A percentile compares a stretch with the other conserved stretches of the same genome.
These are phyloP conservation scores for Incurvaria masculella DNA, from an alignment of 2,888 invertebrate species.

Conservation along the genomic window DNA sequence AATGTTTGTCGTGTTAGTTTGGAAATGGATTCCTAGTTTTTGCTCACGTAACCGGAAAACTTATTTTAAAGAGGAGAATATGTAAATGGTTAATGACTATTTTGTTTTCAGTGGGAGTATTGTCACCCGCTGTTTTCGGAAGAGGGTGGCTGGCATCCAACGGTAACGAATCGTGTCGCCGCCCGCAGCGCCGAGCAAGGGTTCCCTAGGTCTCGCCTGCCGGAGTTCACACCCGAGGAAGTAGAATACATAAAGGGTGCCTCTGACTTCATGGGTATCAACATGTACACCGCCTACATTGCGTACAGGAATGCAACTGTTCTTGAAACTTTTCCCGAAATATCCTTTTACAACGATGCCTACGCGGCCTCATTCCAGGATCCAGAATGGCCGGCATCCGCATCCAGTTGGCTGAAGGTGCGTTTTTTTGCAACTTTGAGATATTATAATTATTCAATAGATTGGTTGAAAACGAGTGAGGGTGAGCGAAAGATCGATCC, in stretches of 20 bases:
- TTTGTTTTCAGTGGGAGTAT: neutral
- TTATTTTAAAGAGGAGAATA: too few relatives aligned
- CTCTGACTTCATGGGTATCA: constrained; percentile 19
- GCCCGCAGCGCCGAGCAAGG: constrained; percentile 18
- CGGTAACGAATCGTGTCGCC: constrained; percentile 16
- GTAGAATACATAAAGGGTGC: constrained; percentile 17
- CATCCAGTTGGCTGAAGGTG: constrained; percentile 16
- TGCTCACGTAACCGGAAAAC: too few relatives aligned
- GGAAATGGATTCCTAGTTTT: too few relatives aligned
- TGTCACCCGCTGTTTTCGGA: constrained; percentile 17
- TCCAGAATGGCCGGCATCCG: constrained; percentile 18
- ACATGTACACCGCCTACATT: constrained; percentile 19
- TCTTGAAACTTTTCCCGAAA: constrained; percentile 12
- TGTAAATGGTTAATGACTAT: too few relatives aligned
- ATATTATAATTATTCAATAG: too few relatives aligned
- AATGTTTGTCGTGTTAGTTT: too few relatives aligned
- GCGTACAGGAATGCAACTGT: constrained; percentile 19
- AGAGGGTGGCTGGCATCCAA: constrained; percentile 19
- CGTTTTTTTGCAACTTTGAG: too few relatives aligned
- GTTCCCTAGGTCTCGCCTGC: constrained; percentile 16
- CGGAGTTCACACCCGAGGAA: constrained; percentile 18
- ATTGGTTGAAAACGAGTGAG: too few relatives aligned
- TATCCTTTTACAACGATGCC: constrained; percentile 17
- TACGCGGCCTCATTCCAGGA: constrained; percentile 16
- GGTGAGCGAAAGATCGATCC: too few relatives aligned